These are phyloP conservation scores for Botia kubotai DNA, from an alignment of 2,797 vertebrate genomes.

Conservation along the genomic window DNA sequence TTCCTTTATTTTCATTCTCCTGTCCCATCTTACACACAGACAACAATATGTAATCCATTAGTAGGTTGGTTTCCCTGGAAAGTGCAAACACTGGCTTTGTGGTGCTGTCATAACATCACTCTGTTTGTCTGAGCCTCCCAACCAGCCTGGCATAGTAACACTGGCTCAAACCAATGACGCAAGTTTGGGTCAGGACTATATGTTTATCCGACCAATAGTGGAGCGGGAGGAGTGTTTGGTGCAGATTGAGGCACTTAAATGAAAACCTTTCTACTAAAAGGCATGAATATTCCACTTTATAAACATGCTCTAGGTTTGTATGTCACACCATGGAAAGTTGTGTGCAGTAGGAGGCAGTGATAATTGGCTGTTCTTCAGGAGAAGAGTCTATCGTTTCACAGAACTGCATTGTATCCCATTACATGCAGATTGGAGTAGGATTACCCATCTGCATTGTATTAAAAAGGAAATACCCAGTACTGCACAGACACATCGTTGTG, in stretches of 20 bases:
- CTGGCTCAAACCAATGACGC: neutral
- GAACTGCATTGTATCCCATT: slow-evolving; percentile 43
- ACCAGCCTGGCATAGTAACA: neutral
- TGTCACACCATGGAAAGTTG: slow-evolving; percentile 65
- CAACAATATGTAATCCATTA: neutral
- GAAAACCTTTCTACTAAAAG: too few relatives aligned
- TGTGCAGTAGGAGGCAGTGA: slow-evolving; percentile 52
- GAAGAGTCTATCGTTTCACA: slow-evolving; percentile 49
- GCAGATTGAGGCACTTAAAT: too few relatives aligned
- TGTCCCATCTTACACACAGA: neutral
- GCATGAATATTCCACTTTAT: too few relatives aligned
- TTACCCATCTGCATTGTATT: slow-evolving; percentile 67
- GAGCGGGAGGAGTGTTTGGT: too few relatives aligned
- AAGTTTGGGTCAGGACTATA: too few relatives aligned
- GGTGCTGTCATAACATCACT: neutral
- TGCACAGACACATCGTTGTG: slow-evolving; percentile 10
- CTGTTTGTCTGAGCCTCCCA: neutral
- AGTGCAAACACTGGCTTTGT: neutral
- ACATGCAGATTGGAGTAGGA: slow-evolving; percentile 47
- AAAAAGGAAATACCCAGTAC: slow-evolving; percentile 63
- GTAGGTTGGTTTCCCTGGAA: neutral
- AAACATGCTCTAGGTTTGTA: slow-evolving; percentile 8
- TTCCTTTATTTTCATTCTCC: neutral
- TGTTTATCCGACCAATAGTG: neutral
- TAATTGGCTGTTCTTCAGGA: slow-evolving; percentile 37